Evolutionary conservation across 1,140 invertebrate species (phyloP), one percentile per base, ranked within the genome.

Genomic region (Xylocopa sonorina): DNA sequence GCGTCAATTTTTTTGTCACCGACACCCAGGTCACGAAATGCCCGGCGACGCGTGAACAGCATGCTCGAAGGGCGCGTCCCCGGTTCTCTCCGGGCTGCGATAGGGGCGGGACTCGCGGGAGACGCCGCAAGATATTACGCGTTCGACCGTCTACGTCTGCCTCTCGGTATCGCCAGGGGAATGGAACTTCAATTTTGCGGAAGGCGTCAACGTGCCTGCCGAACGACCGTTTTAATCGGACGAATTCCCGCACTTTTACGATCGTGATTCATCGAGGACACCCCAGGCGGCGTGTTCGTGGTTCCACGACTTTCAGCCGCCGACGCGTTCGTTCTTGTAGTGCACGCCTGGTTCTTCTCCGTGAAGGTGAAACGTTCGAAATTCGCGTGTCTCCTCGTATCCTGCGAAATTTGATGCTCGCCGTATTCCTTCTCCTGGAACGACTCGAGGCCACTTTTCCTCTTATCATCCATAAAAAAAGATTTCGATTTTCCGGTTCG

Each of bases 221-320:
- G 81, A 80, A 84, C 69, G 71, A 50, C 75, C 63, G 29, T 29
- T 68, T 68, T 68, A 51, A 53, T 66, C 48, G 41, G 12, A 27
- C 24, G 63, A 78, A 85, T 84, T 77, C 78, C 73, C 27, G 32
- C 29, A 48, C 68, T 81, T 85, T 87, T 88, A 87, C 71, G 69
- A 84, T 71, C 77, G 63, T 88, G 88, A 88, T 83, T 88, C 88
- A 88, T 87, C 79, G 69, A n/a, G 46, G 71, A 57, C 63, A 72
- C 55, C 77, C n/a, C 29, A 78, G 50, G 50, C 24, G 71, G 34
- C 80, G 72, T 14, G 0, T 18, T 3, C 0, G 3, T 2, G 21
- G 3, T 32, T 60, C 4, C 32, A n/a, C 4, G 18, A 60, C 32
- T 60, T 60, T 34, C n/a, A n/a, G n/a, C n/a, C n/a, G n/a, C n/a